phyloP scores from a whole-genome alignment of 2,113 vertebrate genomes.

The Anhinga rufa region DNA sequence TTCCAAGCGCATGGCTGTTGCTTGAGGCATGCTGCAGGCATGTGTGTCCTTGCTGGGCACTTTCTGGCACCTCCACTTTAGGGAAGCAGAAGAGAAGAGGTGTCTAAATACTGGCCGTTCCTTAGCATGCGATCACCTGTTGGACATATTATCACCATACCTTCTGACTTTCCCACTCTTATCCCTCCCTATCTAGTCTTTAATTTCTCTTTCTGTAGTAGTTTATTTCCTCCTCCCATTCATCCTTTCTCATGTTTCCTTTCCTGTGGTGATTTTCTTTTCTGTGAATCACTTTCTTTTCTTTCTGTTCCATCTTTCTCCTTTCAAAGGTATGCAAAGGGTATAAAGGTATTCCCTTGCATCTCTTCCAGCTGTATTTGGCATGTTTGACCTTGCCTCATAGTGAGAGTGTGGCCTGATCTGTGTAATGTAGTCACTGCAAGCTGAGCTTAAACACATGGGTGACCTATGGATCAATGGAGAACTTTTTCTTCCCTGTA shows the following conservation, averaged over 20 bases:
- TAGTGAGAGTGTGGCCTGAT: not conserved
- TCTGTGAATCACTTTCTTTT: not conserved
- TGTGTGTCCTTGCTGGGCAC: accelerated
- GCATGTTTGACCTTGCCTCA: not conserved
- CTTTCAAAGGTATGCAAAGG: not conserved
- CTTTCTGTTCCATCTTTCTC: not conserved
- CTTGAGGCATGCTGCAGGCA: not conserved
- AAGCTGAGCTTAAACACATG: not conserved
- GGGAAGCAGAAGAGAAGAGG: not conserved
- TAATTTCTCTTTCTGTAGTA: not conserved
- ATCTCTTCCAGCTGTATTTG: not conserved
- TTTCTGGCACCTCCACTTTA: not conserved
- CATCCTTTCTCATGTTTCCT: not conserved
- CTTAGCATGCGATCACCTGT: not conserved
- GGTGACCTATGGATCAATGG: not conserved
- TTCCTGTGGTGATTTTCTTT: not conserved
- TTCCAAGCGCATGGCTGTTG: not conserved
- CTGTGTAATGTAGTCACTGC: not conserved
- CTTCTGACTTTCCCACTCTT: not conserved
- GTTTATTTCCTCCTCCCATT: not conserved
- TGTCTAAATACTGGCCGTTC: not conserved
- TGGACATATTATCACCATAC: not conserved
- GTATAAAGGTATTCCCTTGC: not conserved
- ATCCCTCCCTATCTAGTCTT: not conserved
- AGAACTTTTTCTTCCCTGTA: not conserved